phyloP scores from a whole-genome alignment of 1,140 invertebrate species.

The Radopholus similis region DNA sequence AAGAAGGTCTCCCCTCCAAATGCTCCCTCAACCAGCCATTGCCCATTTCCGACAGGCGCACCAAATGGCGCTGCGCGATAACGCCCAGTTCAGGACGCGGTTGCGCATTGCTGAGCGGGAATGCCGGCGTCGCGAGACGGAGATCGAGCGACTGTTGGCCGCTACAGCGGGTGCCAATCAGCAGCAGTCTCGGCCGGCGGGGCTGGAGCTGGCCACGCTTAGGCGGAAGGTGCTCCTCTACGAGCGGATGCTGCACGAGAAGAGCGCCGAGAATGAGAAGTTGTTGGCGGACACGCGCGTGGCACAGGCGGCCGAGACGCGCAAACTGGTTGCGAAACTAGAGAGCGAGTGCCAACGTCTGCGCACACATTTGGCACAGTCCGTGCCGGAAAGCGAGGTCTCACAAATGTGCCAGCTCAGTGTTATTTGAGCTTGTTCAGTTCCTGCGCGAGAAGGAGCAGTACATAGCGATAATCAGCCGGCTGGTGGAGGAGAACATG shows the following conservation, averaged over 20 bases:
- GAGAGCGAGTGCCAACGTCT: slow-evolving; percentile 38
- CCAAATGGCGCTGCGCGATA: slow-evolving; percentile 20
- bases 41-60: slow-evolving; percentile 1
- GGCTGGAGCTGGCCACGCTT: slow-evolving; percentile 31
- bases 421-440: slow-evolving; percentile 23
- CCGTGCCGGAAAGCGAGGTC: slow-evolving; percentile 17
- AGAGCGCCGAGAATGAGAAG: slow-evolving; percentile 43
- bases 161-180: neutral
- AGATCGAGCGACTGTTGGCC: slow-evolving; percentile 19
- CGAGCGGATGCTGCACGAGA: slow-evolving; percentile 37
- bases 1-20: slow-evolving; percentile 22
- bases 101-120: slow-evolving; percentile 26
- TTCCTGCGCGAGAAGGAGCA: slow-evolving; percentile 41
- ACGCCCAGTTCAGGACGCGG: slow-evolving; percentile 21
- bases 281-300: slow-evolving; percentile 32
- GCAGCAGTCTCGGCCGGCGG: neutral
- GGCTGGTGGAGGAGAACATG: slow-evolving; percentile 42
- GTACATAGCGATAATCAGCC: slow-evolving; percentile 38
- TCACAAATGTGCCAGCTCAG: neutral
- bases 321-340: slow-evolving; percentile 22
- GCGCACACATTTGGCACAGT: slow-evolving; percentile 24
- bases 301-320: slow-evolving; percentile 35
- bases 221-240: slow-evolving; percentile 40
- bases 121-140: slow-evolving; percentile 13
- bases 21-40: neutral